phyloP scores from a whole-genome alignment of 2,113 vertebrate species.

The Gallinago media region DNA sequence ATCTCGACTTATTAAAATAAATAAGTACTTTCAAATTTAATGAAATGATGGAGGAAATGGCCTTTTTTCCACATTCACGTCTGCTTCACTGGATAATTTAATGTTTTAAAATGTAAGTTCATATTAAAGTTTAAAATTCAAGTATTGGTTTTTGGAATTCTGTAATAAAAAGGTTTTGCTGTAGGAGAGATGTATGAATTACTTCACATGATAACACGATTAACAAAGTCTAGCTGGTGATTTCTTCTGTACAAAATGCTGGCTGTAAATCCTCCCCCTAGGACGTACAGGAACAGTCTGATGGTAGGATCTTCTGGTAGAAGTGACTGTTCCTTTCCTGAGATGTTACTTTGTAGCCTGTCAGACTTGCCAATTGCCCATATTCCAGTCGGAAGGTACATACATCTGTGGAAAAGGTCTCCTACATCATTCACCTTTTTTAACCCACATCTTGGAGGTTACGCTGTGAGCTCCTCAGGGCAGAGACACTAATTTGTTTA shows the following conservation, averaged over 20 bases:
- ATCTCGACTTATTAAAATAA: constrained; percentile 75
- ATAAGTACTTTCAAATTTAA: constrained; percentile 73
- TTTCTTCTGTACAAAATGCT: constrained; percentile 75
- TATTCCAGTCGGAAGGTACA: neutral
- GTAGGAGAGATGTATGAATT: constrained; percentile 64
- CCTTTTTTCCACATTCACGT: constrained; percentile 61
- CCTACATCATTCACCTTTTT: neutral
- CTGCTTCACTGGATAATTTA: constrained; percentile 68
- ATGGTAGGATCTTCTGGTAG: neutral
- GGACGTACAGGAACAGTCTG: neutral
- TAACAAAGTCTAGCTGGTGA: constrained; percentile 72
- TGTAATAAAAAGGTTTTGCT: constrained; percentile 64
- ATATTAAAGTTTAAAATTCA: constrained; percentile 70
- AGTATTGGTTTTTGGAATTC: constrained; percentile 67
- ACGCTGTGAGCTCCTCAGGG: neutral
- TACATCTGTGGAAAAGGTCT: neutral
- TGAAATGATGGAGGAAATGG: constrained; percentile 71
- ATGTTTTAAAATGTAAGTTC: constrained; percentile 70
- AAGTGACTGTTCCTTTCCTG: neutral
- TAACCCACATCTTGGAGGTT: neutral
- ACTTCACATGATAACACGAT: constrained; percentile 66
- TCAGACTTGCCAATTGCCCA: neutral
- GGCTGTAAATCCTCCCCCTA: constrained; percentile 56
- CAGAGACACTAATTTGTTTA: neutral
- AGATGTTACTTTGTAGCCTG: neutral